Evolutionary conservation across 2,888 invertebrate species (phyloP).

Genomic region (Ophioninae sp.): DNA sequence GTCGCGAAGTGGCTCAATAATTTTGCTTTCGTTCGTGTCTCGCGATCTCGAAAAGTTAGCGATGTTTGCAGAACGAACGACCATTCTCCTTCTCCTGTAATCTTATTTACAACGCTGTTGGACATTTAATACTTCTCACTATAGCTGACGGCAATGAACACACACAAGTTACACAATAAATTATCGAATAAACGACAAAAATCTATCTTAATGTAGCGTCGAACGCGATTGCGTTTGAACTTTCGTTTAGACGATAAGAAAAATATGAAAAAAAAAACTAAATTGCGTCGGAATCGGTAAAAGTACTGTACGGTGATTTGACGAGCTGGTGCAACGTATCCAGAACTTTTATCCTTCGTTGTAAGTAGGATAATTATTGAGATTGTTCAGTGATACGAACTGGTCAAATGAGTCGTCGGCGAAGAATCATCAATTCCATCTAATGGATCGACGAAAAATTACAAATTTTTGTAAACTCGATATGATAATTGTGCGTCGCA

Average conservation of each 20-base stretch:
- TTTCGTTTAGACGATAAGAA: constrained; percentile 57
- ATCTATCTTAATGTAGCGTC: constrained; percentile 56
- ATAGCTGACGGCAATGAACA: constrained; percentile 47
- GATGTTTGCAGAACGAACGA: constrained; percentile 51
- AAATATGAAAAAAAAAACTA: constrained; percentile 16
- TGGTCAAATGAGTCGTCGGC: constrained; percentile 11
- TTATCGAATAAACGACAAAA: constrained; percentile 15
- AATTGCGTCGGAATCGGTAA: constrained; percentile 37
- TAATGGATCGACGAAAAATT: neutral
- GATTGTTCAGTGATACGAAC: constrained; percentile 7
- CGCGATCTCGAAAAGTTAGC: constrained; percentile 31
- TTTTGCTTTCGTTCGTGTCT: constrained; percentile 40
- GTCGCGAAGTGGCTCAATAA: constrained; percentile 70
- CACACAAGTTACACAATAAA: constrained; percentile 49
- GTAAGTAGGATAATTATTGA: constrained; percentile 32
- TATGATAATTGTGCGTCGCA: neutral
- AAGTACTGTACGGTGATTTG: constrained; percentile 14
- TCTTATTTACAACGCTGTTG: constrained; percentile 68
- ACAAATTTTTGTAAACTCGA: neutral
- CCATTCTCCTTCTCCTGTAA: constrained; percentile 73
- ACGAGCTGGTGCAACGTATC: constrained; percentile 32
- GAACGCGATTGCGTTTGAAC: constrained; percentile 54
- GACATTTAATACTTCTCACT: constrained; percentile 67
- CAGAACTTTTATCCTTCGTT: constrained; percentile 47
- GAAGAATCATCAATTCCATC: neutral